Evolutionary conservation across 53 echinoderm and acorn worm species (phyloP), one percentile per base, ranked within the genome.

Genomic region (Patiria pectinifera): DNA sequence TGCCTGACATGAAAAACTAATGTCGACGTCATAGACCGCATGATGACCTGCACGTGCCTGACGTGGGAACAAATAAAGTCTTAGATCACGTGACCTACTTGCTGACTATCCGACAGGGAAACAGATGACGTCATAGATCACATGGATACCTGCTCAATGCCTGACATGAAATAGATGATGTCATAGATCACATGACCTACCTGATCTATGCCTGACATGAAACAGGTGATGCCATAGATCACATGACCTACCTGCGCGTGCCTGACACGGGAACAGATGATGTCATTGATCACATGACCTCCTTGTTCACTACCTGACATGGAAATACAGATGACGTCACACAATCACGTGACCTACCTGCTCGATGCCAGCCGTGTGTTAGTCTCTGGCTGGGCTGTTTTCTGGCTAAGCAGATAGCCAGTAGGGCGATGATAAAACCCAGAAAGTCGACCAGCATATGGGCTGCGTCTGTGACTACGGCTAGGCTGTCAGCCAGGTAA

Each of bases 381-480:
- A 96, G 89, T 35, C 21, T 76, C 69, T 95, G 92, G 9, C 95
- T 93, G 2, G 96, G 85, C 3, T 85, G 92, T 49, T 92, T 95
- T 70, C 77, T 62, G 21, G 93, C 87, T 47, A 96, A 78, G 93
- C 95, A 95, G 48, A 96, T 90, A 11, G 96, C 91, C 26, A 92
- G 82, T 2, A 96, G 92, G 18, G 95, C 91, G 11, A 96, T 91
- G 84, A 94, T 45, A 83, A 95, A 95, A 16, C 92, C 92, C 12
- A 93, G 69, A 4, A 96, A 86, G 76, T 96, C 95, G 3, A 92
- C 94, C 49, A 96, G 48, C 86, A 96, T 95, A 82, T 96, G 96
- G 4, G 92, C 96, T 14, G 96, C 96, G 81, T 96, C 96, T 2
- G 96, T 94, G 62, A 96, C 45, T 13, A 96, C 81, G 7, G 96